Evolutionary conservation across 2,888 invertebrate genomes (phyloP).

Genomic region (Drosophila mimica): DNA sequence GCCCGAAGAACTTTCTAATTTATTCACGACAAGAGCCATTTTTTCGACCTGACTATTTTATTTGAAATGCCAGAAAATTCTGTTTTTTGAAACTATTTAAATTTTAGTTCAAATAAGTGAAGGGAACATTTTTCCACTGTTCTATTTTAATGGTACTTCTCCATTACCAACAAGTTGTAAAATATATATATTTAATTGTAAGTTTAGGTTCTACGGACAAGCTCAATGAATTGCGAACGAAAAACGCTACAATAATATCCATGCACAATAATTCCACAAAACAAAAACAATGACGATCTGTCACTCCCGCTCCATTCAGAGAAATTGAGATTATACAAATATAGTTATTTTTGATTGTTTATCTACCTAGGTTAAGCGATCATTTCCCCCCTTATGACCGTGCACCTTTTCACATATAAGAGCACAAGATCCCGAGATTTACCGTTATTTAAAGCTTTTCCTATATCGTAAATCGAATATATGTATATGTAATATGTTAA

Average conservation of each 20-base stretch:
- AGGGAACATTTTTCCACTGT: constrained; percentile 29
- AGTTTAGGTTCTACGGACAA: constrained; percentile 60
- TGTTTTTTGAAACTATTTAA: constrained; percentile 26
- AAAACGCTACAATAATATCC: constrained; percentile 1
- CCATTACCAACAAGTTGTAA: constrained; percentile 55
- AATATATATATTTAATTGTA: constrained; percentile 63
- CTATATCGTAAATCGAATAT: constrained; percentile 68
- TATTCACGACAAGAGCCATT: constrained; percentile 45
- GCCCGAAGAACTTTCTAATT: constrained; percentile 54
- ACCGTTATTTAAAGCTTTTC: constrained; percentile 71
- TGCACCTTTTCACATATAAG: constrained; percentile 30
- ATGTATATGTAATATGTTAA: constrained; percentile 65
- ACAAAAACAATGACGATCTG: constrained; percentile 3
- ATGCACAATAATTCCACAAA: constrained; percentile 8
- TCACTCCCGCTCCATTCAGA: constrained; percentile 3
- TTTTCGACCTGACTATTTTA: constrained; percentile 15
- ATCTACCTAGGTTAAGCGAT: constrained; percentile 45
- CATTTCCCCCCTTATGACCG: constrained; percentile 10
- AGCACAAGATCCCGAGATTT: constrained; percentile 60
- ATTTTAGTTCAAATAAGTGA: constrained; percentile 56
- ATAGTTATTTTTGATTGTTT: constrained; percentile 29
- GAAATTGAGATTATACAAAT: constrained; percentile 68
- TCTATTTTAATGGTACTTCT: constrained; percentile 40
- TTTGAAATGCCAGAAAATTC: constrained; percentile 43
- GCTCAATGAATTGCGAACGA: constrained; percentile 58